Base-by-base conservation (phyloP, 1,140 invertebrate genomes). In the Bemisia tabaci region DNA sequence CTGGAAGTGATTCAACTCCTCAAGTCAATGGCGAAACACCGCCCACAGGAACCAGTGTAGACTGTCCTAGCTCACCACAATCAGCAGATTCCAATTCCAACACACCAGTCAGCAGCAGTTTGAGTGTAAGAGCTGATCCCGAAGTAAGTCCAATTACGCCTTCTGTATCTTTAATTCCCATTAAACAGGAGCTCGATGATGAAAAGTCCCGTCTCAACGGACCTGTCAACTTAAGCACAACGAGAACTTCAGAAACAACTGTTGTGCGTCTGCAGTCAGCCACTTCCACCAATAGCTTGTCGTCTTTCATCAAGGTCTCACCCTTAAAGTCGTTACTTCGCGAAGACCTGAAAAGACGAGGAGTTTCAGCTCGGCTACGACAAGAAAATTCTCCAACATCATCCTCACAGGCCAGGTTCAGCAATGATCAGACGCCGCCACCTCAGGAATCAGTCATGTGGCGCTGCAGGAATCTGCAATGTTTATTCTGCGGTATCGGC, bases 401-500 rank as follows among this genome's bases (percentile, higher is more conserved):
- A 48, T 48, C 33, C 33, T 48, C 33, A 9, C 33, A 22, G 26
- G 9, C 17, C 9, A 27, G 62, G 26, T 63, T 63, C 62, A 27
- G 22, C 62, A 63, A 22, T n/a, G 21, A 63, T 63, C 62, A 63
- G 33, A 48, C 33, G 5, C 33, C 33, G 5, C 33, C 33, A 48
- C 33, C 33, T 48, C 33, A 48, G 17, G 33, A 48, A 61, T 24
- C 39, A 48, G 22, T 22, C 59, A 27, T 26, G 48, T 61, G 59
- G 67, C 62, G n/a, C 63, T 66, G 60, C 25, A 62, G 62, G 62
- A 67, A 63, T 2, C 81, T 90, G 39, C 85, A 89, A 72, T 94
- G 91, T 76, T 82, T 85, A 22, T 93, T 92, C 75, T 98, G 95
- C 79, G 88, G 91, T 69, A 96, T 98, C 69, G 87, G 92, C 9